These are phyloP conservation scores for Cosmia trapezina DNA, from an alignment of 2,888 invertebrate species.

Conservation along the genomic window DNA sequence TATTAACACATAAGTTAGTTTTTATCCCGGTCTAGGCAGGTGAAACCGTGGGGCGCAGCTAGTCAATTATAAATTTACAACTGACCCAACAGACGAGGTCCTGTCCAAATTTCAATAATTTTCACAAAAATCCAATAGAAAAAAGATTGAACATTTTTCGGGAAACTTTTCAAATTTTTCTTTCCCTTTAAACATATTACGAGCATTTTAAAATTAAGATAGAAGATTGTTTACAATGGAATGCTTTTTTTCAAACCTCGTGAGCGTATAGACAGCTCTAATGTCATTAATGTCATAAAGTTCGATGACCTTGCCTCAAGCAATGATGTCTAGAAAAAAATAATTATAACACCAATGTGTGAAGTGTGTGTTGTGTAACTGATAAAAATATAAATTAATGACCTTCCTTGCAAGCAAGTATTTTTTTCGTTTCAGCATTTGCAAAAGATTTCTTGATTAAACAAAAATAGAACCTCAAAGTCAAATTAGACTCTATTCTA, in stretches of 20 bases:
- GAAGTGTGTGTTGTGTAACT: constrained; percentile 5
- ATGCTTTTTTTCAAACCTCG: not conserved
- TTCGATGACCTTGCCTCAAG: constrained; percentile 35
- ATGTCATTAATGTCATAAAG: constrained; percentile 46
- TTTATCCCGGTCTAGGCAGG: no score
- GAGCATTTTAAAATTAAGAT: no score
- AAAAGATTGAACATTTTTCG: no score
- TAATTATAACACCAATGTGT: not conserved
- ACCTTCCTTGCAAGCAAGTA: not conserved
- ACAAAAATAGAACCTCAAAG: not conserved
- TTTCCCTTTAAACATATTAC: no score
- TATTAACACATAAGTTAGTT: no score
- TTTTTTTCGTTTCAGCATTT: not conserved
- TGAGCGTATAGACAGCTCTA: not conserved
- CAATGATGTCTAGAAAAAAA: constrained; percentile 2
- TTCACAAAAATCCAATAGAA: no score
- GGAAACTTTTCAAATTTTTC: no score
- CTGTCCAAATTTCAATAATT: no score
- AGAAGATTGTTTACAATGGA: no score
- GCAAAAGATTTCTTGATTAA: not conserved
- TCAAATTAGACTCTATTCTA: not conserved
- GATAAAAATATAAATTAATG: not conserved
- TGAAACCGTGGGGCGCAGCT: no score
- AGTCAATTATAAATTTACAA: no score
- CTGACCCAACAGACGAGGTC: no score